phyloP scores from a whole-genome alignment of 2,888 invertebrate species.

The Stenotaenia linearis region DNA sequence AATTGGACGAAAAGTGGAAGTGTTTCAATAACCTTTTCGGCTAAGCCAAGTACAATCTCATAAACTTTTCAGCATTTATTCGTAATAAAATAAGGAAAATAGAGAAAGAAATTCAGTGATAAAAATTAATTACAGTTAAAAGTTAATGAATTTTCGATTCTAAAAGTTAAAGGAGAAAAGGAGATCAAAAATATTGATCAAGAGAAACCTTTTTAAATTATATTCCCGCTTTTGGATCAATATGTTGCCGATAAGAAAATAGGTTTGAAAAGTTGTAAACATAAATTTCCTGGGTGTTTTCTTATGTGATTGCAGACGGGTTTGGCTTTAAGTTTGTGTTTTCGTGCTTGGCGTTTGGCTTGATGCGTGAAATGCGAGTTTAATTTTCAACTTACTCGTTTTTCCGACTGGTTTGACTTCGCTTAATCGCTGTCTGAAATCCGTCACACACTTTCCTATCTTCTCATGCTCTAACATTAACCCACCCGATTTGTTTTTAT shows the following conservation, averaged over 20 bases:
- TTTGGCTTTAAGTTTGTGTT: not conserved
- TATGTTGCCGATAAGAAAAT: constrained; percentile 12
- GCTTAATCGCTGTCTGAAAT: constrained; percentile 26
- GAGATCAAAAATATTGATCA: not conserved
- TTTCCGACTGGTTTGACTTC: constrained; percentile 10
- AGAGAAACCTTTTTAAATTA: not conserved
- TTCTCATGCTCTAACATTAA: not conserved
- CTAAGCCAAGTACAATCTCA: not conserved
- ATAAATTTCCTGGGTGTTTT: not conserved
- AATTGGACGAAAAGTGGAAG: constrained; percentile 5
- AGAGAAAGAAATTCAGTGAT: not conserved
- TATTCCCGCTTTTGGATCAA: not conserved
- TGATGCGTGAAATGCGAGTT: constrained; percentile 26
- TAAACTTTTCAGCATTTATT: not conserved
- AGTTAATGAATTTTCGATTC: not conserved
- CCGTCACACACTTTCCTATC: constrained; percentile 1
- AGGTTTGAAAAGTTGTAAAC: constrained; percentile 5
- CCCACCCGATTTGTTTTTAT: constrained; percentile 5
- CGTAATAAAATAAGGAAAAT: not conserved
- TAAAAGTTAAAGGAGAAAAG: not conserved
- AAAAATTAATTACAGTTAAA: not conserved
- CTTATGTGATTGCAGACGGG: not conserved
- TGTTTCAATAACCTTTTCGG: not conserved
- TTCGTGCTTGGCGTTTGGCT: constrained; percentile 6
- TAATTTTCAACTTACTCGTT: constrained; percentile 23